These are phyloP conservation scores for Kryptolebias ocellatus DNA, from an alignment of 2,797 vertebrate species.

Conservation along the genomic window DNA sequence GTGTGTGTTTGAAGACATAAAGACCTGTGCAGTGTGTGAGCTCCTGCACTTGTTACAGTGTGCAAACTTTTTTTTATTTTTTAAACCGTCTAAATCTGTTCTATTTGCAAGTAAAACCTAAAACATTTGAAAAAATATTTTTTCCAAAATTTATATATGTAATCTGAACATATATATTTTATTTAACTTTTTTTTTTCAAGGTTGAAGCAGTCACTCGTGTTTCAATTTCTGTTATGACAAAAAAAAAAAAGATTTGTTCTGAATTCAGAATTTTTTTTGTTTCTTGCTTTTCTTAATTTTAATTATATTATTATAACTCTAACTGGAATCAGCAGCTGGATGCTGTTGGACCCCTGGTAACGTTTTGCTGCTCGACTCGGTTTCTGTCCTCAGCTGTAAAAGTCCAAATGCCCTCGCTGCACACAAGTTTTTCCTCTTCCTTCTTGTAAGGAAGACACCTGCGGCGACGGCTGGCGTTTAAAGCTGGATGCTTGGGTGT, in stretches of 20 bases:
- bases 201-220: no score
- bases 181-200: not conserved
- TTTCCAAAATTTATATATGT: no score
- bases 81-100: no score
- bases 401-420: conserved; percentile 33
- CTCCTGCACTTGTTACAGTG: no score
- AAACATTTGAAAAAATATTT: not conserved
- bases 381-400: conserved; percentile 29
- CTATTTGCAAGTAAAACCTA: no score
- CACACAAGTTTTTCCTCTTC: conserved; percentile 38
- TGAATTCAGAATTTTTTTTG: not conserved
- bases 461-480: conserved; percentile 49
- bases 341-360: conserved; percentile 33
- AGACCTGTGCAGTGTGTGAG: no score
- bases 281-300: not conserved
- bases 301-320: not conserved
- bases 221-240: not conserved
- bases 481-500: conserved; percentile 18
- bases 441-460: conserved; percentile 73
- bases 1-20: no score
- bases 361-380: conserved; percentile 6
- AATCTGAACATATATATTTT: not conserved
- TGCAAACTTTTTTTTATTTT: no score
- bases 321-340: not conserved
- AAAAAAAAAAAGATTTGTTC: no score